Evolutionary conservation across 2,797 vertebrate genomes (phyloP).

Genomic region (Fratercula arctica): DNA sequence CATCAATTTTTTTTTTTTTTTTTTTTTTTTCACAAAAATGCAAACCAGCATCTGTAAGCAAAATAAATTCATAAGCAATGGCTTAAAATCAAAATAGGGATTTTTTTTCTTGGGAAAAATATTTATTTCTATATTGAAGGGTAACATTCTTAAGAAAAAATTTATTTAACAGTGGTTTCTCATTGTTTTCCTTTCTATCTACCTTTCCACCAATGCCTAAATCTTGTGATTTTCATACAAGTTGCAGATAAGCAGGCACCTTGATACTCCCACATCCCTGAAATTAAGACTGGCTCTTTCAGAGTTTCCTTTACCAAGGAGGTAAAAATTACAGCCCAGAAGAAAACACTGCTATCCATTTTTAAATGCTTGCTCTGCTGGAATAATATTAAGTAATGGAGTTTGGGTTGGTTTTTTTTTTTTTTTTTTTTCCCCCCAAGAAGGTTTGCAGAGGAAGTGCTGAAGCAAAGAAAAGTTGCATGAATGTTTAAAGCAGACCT

Average conservation of each 20-base stretch:
- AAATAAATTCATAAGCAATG: neutral
- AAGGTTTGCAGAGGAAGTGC: neutral
- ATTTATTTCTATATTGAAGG: neutral
- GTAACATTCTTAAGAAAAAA: neutral
- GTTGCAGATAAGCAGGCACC: neutral
- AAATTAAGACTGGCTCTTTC: neutral
- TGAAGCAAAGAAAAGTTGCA: neutral
- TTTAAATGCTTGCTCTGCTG: neutral
- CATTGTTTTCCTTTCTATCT: neutral
- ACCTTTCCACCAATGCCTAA: neutral
- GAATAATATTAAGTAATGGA: neutral
- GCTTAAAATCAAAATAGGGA: neutral
- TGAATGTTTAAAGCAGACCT: neutral
- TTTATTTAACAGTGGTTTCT: neutral
- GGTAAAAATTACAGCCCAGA: neutral
- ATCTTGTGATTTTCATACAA: neutral
- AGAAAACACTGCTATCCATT: neutral
- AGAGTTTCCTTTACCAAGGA: neutral
- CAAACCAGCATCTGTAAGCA: neutral
- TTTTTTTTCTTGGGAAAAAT: neutral
- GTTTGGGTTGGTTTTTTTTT: neutral
- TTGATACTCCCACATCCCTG: neutral
- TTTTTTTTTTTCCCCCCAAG: fast-evolving
- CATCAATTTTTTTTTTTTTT: neutral
- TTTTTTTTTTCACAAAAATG: neutral